Evolutionary conservation across 2,113 vertebrate genomes (phyloP).

Genomic region (Sylvia atricapilla): DNA sequence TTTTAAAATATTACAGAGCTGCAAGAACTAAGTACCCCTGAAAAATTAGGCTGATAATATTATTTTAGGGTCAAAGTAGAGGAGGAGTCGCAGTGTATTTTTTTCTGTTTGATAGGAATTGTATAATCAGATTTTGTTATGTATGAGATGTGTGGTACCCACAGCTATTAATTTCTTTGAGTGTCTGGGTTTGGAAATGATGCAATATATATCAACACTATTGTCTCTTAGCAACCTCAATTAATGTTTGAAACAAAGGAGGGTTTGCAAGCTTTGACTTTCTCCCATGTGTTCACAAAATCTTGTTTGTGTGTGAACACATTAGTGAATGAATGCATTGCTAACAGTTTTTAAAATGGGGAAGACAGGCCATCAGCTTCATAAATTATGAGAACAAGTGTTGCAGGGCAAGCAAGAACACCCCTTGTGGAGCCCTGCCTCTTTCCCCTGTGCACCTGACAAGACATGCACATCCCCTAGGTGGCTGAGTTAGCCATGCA

Average conservation of each 20-base stretch:
- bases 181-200: background rate
- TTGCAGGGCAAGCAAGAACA: background rate
- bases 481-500: constrained; percentile 32
- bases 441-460: constrained; percentile 28
- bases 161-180: background rate
- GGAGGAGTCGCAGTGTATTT: background rate
- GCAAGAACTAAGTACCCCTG: background rate
- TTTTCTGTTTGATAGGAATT: background rate
- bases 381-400: background rate
- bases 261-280: background rate
- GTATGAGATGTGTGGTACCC: background rate
- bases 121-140: background rate
- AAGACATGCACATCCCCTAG: background rate
- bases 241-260: background rate
- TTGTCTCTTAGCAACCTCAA: constrained; percentile 25
- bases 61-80: background rate
- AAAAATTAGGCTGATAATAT: background rate
- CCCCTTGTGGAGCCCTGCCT: constrained; percentile 5
- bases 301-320: background rate
- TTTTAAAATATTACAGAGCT: background rate
- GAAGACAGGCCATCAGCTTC: background rate
- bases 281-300: background rate
- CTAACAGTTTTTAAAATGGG: background rate
- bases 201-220: background rate
- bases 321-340: background rate